phyloP scores from a whole-genome alignment of 2,888 invertebrate species.

The Athalia circularis region DNA sequence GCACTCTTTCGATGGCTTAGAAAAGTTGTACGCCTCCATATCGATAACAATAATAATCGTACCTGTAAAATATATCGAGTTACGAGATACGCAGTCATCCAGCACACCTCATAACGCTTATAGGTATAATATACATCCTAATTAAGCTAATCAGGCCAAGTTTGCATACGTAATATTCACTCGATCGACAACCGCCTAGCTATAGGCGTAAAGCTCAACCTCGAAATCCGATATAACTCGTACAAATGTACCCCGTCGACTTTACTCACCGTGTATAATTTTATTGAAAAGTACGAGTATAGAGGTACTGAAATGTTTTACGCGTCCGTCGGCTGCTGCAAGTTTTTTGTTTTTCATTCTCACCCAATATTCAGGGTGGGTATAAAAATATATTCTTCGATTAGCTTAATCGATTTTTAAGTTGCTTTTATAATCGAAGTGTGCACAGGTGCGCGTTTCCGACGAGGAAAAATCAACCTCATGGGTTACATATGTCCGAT shows the following conservation, averaged over 20 bases:
- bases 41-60: not conserved
- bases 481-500: not conserved
- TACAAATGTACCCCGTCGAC: not conserved
- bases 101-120: too few relatives aligned
- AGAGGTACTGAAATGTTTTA: too few relatives aligned
- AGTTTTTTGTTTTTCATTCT: too few relatives aligned
- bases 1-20: not conserved
- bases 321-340: too few relatives aligned
- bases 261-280: not conserved
- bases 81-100: not conserved
- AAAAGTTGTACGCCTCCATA: not conserved
- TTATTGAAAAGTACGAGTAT: not conserved
- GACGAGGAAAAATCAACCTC: not conserved
- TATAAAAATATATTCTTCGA: too few relatives aligned
- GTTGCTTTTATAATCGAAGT: not conserved
- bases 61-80: not conserved
- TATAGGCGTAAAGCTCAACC: not conserved
- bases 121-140: slow-evolving; percentile 58
- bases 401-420: too few relatives aligned
- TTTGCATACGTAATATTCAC: slow-evolving; percentile 57
- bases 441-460: not conserved
- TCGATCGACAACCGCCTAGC: slow-evolving; percentile 3
- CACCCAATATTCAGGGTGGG: too few relatives aligned
- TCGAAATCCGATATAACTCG: slow-evolving; percentile 21
- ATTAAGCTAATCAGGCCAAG: slow-evolving; percentile 61